A percentile compares a stretch with the other conserved stretches of the same genome.
Evolutionary conservation across 2,113 vertebrate genomes (phyloP).

Genomic region (Cynocephalus volans): DNA sequence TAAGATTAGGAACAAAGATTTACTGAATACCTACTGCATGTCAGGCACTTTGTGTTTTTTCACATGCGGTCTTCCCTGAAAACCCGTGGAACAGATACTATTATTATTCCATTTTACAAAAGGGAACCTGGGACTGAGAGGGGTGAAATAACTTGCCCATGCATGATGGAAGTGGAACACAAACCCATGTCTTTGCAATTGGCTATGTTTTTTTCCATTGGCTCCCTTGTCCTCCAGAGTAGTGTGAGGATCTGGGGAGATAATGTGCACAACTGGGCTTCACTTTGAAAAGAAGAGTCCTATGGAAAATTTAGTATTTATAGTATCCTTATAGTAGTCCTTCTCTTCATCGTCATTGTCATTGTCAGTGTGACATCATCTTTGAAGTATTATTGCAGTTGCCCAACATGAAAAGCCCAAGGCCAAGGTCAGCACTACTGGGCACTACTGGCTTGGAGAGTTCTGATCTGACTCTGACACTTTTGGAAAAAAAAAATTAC

Average conservation of each 20-base stretch:
- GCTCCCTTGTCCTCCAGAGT: background rate
- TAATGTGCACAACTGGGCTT: background rate
- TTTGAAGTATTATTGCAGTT: background rate
- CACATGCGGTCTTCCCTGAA: background rate
- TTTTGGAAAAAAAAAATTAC: background rate
- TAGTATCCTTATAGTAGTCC: background rate
- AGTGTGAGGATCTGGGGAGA: background rate
- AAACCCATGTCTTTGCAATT: background rate
- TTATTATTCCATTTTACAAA: background rate
- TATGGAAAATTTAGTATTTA: background rate
- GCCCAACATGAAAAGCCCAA: background rate
- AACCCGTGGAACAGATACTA: background rate
- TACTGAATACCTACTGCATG: background rate
- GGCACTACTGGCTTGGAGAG: background rate
- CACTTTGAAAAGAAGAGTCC: background rate
- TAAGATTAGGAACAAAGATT: background rate
- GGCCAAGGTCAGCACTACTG: background rate
- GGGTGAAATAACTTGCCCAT: background rate
- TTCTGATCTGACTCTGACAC: slow-evolving; percentile 22
- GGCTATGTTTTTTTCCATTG: background rate
- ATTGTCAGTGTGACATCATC: background rate
- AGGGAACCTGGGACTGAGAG: background rate
- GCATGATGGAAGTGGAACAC: background rate
- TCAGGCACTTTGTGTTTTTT: background rate
- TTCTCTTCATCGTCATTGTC: background rate